Percentiles rank a stretch among this genome's conserved stretches.
Evolutionary conservation across 2,888 invertebrate genomes (phyloP).

Genomic region (Melanostoma mellinum): DNA sequence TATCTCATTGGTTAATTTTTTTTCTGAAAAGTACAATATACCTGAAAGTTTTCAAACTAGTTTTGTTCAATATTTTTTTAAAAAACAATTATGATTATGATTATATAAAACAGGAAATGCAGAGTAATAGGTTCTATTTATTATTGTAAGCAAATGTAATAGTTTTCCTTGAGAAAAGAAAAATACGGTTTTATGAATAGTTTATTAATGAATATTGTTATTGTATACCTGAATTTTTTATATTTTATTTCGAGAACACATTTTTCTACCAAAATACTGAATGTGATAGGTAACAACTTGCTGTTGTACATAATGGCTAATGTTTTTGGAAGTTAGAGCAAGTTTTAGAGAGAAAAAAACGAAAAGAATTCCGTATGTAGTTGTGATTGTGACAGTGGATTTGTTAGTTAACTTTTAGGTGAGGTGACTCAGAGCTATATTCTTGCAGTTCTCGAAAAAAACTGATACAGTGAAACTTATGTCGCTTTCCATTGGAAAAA

Average conservation of each 20-base stretch:
- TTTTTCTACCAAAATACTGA: conserved; percentile 16
- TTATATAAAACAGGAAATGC: conserved; percentile 39
- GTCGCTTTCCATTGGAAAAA: too few species aligned
- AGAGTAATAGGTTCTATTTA: conserved; percentile 67
- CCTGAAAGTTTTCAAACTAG: conserved; percentile 81
- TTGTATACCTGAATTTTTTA: conserved; percentile 74
- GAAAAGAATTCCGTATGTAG: too few species aligned
- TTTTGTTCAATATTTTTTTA: conserved; percentile 72
- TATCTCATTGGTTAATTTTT: conserved; percentile 74
- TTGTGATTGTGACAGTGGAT: too few species aligned
- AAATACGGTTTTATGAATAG: conserved; percentile 43
- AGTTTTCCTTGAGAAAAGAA: conserved; percentile 23
- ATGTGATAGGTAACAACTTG: conserved; percentile 10
- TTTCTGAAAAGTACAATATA: conserved; percentile 81
- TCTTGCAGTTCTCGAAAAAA: too few species aligned
- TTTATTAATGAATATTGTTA: conserved; percentile 70
- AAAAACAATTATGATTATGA: conserved; percentile 51
- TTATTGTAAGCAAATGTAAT: conserved; percentile 49
- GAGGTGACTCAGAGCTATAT: too few species aligned
- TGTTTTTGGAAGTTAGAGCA: too few species aligned
- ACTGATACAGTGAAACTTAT: too few species aligned
- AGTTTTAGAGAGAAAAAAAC: too few species aligned
- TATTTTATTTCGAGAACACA: conserved; percentile 40
- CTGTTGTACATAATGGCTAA: too few species aligned
- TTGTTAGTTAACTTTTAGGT: too few species aligned